These are phyloP conservation scores for Telmatherina bonti DNA, from an alignment of 2,797 vertebrate species.

Conservation along the genomic window DNA sequence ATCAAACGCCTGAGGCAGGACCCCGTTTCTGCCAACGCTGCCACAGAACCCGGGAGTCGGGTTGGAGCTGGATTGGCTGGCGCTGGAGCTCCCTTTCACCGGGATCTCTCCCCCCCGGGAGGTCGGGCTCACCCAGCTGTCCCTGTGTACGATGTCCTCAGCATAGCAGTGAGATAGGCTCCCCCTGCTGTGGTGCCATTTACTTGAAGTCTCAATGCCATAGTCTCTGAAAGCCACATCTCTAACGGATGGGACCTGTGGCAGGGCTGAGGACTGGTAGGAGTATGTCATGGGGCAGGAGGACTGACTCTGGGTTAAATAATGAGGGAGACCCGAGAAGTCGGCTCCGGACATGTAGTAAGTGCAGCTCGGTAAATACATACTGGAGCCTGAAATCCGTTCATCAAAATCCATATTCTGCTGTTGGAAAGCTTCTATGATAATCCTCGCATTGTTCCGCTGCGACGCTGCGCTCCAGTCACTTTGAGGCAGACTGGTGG, in stretches of 20 bases:
- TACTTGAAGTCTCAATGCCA: conserved; percentile 94
- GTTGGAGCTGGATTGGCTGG: conserved; percentile 88
- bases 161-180: conserved; percentile 95
- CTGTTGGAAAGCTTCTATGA: conserved; percentile 84
- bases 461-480: conserved; percentile 84
- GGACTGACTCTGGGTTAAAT: conserved; percentile 97
- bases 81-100: conserved; percentile 89
- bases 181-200: conserved; percentile 97
- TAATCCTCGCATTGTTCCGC: conserved; percentile 93
- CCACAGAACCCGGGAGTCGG: conserved; percentile 91
- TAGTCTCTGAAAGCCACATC: conserved; percentile 99
- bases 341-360: conserved; percentile 99
- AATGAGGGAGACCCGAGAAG: conserved; percentile 97
- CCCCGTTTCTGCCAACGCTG: conserved; percentile 94
- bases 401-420: conserved; percentile 99
- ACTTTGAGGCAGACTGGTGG: conserved; percentile 96
- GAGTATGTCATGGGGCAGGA: conserved; percentile 97
- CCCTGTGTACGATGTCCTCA: conserved; percentile 96
- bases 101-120: conserved; percentile 91
- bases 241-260: conserved; percentile 97
- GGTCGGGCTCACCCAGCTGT: conserved; percentile 90
- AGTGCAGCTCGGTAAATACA: conserved; percentile 99
- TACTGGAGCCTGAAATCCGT: conserved; percentile 96
- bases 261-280: conserved; percentile 94
- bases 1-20: conserved; percentile 97